These are phyloP conservation scores for Syngnathoides biaculeatus DNA, from an alignment of 2,113 vertebrate genomes.

Conservation along the genomic window DNA sequence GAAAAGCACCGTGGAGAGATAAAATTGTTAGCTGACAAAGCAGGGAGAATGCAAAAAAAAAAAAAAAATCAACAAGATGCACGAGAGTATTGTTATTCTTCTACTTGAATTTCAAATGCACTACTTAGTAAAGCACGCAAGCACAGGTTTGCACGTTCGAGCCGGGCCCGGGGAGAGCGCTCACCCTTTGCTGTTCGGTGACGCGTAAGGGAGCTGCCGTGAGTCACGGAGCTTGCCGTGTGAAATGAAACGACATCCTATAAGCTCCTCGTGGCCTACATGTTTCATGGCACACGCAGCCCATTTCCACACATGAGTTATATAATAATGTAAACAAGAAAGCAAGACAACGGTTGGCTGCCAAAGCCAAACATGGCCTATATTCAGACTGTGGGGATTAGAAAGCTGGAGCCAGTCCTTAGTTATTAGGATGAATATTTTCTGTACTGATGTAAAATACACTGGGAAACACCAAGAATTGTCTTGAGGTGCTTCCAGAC, in stretches of 20 bases:
- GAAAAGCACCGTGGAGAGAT: neutral
- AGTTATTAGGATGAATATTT: neutral
- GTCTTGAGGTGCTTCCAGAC: neutral
- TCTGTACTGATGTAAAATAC: neutral
- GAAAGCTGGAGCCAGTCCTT: neutral
- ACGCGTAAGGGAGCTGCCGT: constrained; percentile 45
- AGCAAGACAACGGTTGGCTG: neutral
- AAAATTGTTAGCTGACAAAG: neutral
- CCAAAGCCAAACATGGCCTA: neutral
- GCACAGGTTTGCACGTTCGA: constrained; percentile 32
- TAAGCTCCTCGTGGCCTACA: constrained; percentile 48
- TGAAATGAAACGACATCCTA: constrained; percentile 47
- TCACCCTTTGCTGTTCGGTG: constrained; percentile 16
- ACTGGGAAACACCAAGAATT: neutral
- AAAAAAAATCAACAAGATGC: neutral
- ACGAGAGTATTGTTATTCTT: neutral
- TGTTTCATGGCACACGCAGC: constrained; percentile 44
- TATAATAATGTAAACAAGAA: neutral
- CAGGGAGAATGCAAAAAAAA: neutral
- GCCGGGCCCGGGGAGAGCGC: neutral
- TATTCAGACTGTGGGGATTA: neutral
- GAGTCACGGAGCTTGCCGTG: constrained; percentile 52
- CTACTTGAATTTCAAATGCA: neutral
- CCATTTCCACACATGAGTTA: neutral
- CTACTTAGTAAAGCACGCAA: neutral